phyloP scores from a whole-genome alignment of 2,888 invertebrate genomes.

The Erpobdella octoculata region DNA sequence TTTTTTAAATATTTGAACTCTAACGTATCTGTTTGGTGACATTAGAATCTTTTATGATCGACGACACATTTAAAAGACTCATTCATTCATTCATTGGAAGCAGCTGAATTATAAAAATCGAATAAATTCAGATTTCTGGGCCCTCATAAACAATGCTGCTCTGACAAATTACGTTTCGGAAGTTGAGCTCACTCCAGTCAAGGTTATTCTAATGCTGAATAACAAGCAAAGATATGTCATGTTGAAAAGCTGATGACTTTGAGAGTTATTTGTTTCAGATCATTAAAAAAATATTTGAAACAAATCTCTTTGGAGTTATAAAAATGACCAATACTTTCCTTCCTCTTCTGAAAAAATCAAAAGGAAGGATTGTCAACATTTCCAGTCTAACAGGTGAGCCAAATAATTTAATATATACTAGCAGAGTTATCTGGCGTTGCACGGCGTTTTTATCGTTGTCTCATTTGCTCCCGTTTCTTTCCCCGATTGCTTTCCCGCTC shows the following conservation, averaged over 20 bases:
- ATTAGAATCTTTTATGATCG: too few relatives aligned
- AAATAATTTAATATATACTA: neutral
- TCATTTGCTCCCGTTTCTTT: too few relatives aligned
- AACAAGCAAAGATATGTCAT: too few relatives aligned
- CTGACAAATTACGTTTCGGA: neutral
- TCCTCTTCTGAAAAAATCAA: neutral
- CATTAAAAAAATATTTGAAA: neutral
- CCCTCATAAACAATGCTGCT: conserved; percentile 3
- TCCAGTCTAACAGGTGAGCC: neutral
- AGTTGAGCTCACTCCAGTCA: neutral
- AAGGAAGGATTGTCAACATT: neutral
- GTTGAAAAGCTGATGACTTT: too few relatives aligned
- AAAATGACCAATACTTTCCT: conserved; percentile 1
- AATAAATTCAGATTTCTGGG: neutral
- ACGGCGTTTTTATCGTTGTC: neutral
- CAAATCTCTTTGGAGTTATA: neutral
- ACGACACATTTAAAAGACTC: too few relatives aligned
- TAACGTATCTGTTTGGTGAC: too few relatives aligned
- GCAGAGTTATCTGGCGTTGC: neutral
- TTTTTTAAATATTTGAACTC: too few relatives aligned
- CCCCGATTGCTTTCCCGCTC: too few relatives aligned
- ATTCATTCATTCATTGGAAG: too few relatives aligned
- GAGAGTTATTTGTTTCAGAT: neutral
- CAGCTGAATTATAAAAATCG: neutral
- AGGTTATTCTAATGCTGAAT: neutral